Evolutionary conservation across 1,140 invertebrate genomes (phyloP), one percentile per base, ranked within the genome.

Genomic region (Cotesia glomerata): DNA sequence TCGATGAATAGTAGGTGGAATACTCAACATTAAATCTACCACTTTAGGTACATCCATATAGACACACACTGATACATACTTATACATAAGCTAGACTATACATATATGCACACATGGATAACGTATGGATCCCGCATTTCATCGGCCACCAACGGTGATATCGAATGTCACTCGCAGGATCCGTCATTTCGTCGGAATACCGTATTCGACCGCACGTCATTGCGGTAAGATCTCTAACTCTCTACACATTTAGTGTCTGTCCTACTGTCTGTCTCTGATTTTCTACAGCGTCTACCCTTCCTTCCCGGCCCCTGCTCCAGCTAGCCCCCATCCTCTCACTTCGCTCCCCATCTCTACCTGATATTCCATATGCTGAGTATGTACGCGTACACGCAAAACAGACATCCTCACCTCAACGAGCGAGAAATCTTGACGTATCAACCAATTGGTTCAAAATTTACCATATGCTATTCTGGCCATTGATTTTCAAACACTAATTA

Each of bases 131-230:
- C 49, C 54, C 16, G 49, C 58, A 74, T 78, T 78, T 83, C 80
- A 77, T 75, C 78, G 76, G 80, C 82, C 80, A 78, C 78, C 79
- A 82, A 80, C 82, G 76, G 45, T 85, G 78, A 87, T 87, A 86
- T 87, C 83, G 85, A 84, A 86, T 86, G 85, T 85, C 85, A 87
- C 80, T 86, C 78, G 84, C 85, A 87, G 85, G 77, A 86, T 86
- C 85, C 82, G 85, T 87, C 85, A 85, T 87, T 87, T 85, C 83
- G 81, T 87, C 82, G 80, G 81, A 79, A 74, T 76, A 76, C 75
- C 72, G 71, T 81, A 86, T 85, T 85, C 83, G 85, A 87, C 85
- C 85, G 80, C 85, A 87, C 80, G 84, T 85, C 84, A 86, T 86
- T 87, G 85, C 84, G 85, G 85, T 86, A 87, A 87, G 85, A 86